A percentile compares a stretch with the other conserved stretches of the same genome.
Conservation (phyloP, 2,113 vertebrate genomes). For the Trichomycterus rosablanca region DNA sequence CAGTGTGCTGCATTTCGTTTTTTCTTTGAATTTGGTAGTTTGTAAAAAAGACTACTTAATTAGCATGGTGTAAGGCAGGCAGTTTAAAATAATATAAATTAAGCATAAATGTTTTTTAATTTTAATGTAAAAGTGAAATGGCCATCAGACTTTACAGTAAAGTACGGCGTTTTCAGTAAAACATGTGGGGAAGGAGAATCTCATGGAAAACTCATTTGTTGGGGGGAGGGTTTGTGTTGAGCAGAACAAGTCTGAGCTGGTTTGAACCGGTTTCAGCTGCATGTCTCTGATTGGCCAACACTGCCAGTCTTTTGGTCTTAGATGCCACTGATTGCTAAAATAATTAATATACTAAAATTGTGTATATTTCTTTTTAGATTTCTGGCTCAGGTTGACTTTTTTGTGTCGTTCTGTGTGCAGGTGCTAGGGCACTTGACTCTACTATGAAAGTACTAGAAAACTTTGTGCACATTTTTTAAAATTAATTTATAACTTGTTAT, state of each 20-base stretch:
- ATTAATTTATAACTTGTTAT: no score
- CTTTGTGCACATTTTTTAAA: no score
- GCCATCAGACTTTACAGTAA: background rate
- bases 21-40: no score
- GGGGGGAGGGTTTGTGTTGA: conserved; percentile 12
- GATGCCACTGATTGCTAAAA: background rate
- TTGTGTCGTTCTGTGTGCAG: no score
- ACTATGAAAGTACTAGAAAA: no score
- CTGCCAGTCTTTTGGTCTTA: no score
- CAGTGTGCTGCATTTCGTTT: no score
- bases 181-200: background rate
- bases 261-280: conserved; percentile 22
- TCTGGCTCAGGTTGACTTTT: no score
- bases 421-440: no score
- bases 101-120: background rate
- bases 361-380: conserved; percentile 2
- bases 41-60: no score
- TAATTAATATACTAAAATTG: background rate
- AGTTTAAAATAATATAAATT: no score
- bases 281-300: conserved; percentile 22
- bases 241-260: conserved; percentile 24
- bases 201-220: background rate
- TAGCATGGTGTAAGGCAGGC: no score
- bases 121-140: background rate
- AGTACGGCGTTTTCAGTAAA: background rate